phyloP scores from a whole-genome alignment of 2,113 vertebrate species.

The Microtus montanus region DNA sequence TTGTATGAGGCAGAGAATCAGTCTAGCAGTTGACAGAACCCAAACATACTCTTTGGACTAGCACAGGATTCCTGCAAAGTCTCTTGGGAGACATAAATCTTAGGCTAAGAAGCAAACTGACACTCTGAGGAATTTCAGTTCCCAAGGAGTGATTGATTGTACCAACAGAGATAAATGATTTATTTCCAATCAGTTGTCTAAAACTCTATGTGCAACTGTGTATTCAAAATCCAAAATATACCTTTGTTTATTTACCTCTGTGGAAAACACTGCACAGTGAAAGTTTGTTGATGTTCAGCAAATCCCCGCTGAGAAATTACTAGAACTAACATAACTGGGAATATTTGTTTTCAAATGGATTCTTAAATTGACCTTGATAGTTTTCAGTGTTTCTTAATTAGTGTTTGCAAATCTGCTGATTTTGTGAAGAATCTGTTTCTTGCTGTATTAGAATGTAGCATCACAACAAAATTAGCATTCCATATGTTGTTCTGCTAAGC shows the following conservation, averaged over 20 bases:
- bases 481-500: constrained; percentile 82
- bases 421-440: constrained; percentile 74
- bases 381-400: constrained; percentile 80
- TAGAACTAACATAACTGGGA: constrained; percentile 68
- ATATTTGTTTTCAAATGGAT: constrained; percentile 80
- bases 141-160: constrained; percentile 28
- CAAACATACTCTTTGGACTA: neutral
- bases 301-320: constrained; percentile 68
- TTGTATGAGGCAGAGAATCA: neutral
- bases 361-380: constrained; percentile 81
- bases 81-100: neutral
- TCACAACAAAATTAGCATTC: constrained; percentile 82
- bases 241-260: constrained; percentile 66
- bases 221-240: constrained; percentile 15
- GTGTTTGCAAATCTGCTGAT: constrained; percentile 82
- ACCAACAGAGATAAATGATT: constrained; percentile 39
- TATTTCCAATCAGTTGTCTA: constrained; percentile 33
- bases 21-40: neutral
- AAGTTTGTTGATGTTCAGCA: constrained; percentile 62
- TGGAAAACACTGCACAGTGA: neutral
- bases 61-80: neutral
- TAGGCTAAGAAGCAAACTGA: constrained; percentile 37
- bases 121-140: constrained; percentile 7
- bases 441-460: constrained; percentile 72
- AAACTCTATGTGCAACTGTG: neutral